These are phyloP conservation scores for Lacerta viridis DNA, from an alignment of 2,797 vertebrate genomes.

Conservation along the genomic window DNA sequence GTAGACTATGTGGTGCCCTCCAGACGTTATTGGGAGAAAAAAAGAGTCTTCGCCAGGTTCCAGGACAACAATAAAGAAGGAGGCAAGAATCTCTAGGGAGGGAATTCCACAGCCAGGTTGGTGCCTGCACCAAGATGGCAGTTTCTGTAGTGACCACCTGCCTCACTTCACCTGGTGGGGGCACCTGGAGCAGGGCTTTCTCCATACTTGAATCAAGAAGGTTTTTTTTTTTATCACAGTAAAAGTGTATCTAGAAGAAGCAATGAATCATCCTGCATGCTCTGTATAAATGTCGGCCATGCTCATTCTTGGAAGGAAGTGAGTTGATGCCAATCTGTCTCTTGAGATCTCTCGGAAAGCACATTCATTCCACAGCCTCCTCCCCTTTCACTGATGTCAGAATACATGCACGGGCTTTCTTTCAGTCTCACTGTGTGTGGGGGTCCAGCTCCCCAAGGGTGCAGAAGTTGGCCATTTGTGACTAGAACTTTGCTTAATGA, in stretches of 20 bases:
- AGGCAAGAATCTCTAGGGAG: too few relatives aligned
- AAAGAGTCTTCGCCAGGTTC: too few relatives aligned
- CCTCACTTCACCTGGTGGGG: too few relatives aligned
- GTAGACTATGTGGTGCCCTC: too few relatives aligned
- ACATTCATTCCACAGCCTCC: not conserved
- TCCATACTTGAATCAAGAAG: not conserved
- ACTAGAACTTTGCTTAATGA: not conserved
- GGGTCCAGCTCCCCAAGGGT: not conserved
- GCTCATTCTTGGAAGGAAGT: not conserved
- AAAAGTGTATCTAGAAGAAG: not conserved
- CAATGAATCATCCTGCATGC: not conserved
- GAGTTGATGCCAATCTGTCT: not conserved
- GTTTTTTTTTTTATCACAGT: not conserved
- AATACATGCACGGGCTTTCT: not conserved
- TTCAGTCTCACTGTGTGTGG: not conserved
- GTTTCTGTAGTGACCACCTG: too few relatives aligned
- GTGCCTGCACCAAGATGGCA: too few relatives aligned
- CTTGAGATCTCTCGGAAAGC: not conserved
- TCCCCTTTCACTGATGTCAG: not conserved
- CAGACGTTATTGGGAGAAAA: too few relatives aligned
- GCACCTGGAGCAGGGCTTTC: not conserved
- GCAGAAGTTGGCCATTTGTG: not conserved
- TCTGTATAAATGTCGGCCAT: not conserved
- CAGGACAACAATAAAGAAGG: too few relatives aligned
- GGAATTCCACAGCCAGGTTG: too few relatives aligned